Evolutionary conservation across 64 coral and sea anemone genomes (phyloP), one percentile per base, ranked within the genome.

Genomic region (Astreopora myriophthalma): DNA sequence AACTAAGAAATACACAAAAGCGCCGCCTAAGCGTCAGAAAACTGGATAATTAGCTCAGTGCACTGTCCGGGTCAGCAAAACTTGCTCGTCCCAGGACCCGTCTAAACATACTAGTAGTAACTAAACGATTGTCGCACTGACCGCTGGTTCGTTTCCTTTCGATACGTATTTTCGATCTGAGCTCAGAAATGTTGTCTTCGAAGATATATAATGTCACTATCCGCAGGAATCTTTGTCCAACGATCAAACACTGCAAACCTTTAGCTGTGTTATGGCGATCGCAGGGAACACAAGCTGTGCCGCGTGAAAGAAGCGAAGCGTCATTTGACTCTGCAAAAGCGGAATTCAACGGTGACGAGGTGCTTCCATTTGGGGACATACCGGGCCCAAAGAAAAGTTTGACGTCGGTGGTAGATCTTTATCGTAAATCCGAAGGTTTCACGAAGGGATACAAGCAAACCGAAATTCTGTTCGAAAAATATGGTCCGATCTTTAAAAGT

Each of bases 401-500:
- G 1, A 36, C 1, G 19, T 35, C 9, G 3, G 5, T 37, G 5
- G 19, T 36, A 17, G 33, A 73, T 1, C n/a, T 22, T 73, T 73
- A 37, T 73, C 19, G 19, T 9, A 22, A 48, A 65, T 60, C 30
- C 8, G 88, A 61, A 30, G 74, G 88, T 1, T 80, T 90, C 23
- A 38, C 57, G 3, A 90, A 90, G 10, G 64, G 62, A n/a, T 68
- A 66, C 46, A 77, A 69, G 10, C 33, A 79, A 0, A 60, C 55
- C 3, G 34, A 66, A 23, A 2, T 34, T 3, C 57, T 79, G 3
- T 90, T 90, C 44, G 35, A 60, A 20, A 51, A 79, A n/a, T 76
- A 66, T 51, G 88, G 88, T 30, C 88, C 88, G 23, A 90, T 90
- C 66, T 90, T n/a, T 39, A 90, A 79, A 22, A 57, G 46, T 2